Evolutionary conservation across 2,888 invertebrate genomes (phyloP), one percentile per base, ranked within the genome.

Genomic region (Ophion ellenae): DNA sequence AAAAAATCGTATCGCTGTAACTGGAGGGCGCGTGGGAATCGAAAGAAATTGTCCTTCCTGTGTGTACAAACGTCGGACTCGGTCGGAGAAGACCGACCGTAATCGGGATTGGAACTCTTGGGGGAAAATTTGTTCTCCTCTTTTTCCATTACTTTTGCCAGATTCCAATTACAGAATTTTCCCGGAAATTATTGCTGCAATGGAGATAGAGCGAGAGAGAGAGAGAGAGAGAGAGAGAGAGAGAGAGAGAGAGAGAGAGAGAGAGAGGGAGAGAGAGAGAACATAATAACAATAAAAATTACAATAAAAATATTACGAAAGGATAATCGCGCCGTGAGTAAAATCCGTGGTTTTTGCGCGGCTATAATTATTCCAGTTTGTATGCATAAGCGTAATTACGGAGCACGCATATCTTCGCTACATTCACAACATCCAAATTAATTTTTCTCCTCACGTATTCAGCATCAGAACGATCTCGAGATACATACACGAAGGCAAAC

Each of bases 71-170:
- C 57, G 28, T 79, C 32, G 47, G 53, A 64, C 59, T 20, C 47
- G 61, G 61, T 75, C 70, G 71, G 78, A 81, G 84, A 57, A 78
- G 59, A 83, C 81, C 80, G 87, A 86, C 87, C 86, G 87, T 86
- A 80, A 87, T 88, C 73, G 85, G 81, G 87, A 87, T 87, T 86
- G 86, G 87, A 88, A 87, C 87, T 88, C 86, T 87, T 87, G 87
- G 87, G 84, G 86, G 86, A 87, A 86, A 87, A 75, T 2, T 47
- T 47, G 1, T 45, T 47, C 14, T 11, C 14, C 47, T 3, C 47
- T 9, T 47, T 47, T 47, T 47, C 47, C 47, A 47, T 47, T 70
- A 64, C 75, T 69, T 75, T 75, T 70, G 63, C 20, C 61, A 20
- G 69, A 4, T 80, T 5, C 63, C 69, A 67, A 83, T 83, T 83